Conservation (phyloP, 2,113 vertebrate species). For the Odontesthes bonariensis region DNA sequence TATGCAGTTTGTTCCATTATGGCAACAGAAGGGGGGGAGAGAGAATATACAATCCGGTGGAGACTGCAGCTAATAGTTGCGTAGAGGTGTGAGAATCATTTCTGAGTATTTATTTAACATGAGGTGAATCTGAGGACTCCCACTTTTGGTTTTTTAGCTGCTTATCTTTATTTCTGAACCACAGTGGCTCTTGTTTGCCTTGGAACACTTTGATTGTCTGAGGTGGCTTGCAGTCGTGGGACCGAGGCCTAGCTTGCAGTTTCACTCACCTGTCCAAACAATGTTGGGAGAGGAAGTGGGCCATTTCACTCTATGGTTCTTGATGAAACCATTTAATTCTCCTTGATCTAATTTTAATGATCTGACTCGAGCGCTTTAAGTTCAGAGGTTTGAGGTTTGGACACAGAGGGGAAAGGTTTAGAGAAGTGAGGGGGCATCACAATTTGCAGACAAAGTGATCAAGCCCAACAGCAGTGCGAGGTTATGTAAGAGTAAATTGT, state of each 20-base stretch:
- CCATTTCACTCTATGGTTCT: conserved; percentile 68
- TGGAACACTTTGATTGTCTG: conserved; percentile 66
- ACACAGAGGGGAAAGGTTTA: conserved; percentile 10
- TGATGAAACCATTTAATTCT: conserved; percentile 62
- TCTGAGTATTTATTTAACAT: conserved; percentile 63
- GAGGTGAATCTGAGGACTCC: conserved; percentile 71
- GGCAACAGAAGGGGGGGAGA: conserved; percentile 36
- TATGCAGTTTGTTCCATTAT: conserved; percentile 61
- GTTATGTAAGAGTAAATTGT: conserved; percentile 48
- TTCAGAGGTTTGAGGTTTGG: conserved; percentile 43
- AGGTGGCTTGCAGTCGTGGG: conserved; percentile 68
- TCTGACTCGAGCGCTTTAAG: conserved; percentile 31
- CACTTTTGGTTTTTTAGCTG: conserved; percentile 52
- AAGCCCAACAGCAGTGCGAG: conserved; percentile 8
- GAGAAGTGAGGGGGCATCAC: conserved; percentile 7
- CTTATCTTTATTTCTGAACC: conserved; percentile 64
- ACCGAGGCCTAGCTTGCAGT: conserved; percentile 79
- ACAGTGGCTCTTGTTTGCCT: conserved; percentile 71
- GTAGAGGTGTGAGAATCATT: conserved; percentile 29
- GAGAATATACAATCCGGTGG: conserved; percentile 6
- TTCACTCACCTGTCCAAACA: conserved; percentile 87
- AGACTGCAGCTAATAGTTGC: conserved; percentile 25
- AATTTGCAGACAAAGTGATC: conserved; percentile 37
- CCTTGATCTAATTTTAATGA: conserved; percentile 75
- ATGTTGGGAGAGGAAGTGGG: conserved; percentile 75